These are phyloP conservation scores for Pandemis corylana DNA, from an alignment of 2,888 invertebrate species.

Conservation along the genomic window DNA sequence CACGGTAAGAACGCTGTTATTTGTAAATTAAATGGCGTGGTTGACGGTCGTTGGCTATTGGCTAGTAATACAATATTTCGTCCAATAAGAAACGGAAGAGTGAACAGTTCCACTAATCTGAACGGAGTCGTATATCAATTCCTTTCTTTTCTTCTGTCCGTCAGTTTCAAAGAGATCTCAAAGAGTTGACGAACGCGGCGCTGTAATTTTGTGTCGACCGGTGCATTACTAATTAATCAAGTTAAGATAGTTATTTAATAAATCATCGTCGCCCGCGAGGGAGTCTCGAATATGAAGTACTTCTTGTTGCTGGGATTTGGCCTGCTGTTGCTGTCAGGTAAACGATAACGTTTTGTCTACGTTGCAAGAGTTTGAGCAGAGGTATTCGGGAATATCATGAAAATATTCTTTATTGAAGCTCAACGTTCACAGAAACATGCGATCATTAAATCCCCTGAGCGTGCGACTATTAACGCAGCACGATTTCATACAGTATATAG, in stretches of 20 bases:
- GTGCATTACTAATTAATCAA: slow-evolving; percentile 12
- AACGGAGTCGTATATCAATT: slow-evolving; percentile 23
- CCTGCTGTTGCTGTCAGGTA: slow-evolving; percentile 75
- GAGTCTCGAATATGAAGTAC: slow-evolving; percentile 68
- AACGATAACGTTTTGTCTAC: slow-evolving; percentile 45
- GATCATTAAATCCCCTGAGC: not conserved
- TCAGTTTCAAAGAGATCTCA: slow-evolving; percentile 38
- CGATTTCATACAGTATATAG: not conserved
- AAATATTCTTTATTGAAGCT: not conserved
- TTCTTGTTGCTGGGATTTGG: slow-evolving; percentile 67
- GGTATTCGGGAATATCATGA: not conserved
- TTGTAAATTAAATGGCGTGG: slow-evolving; percentile 66
- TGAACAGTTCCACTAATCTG: slow-evolving; percentile 16
- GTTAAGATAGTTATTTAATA: slow-evolving; percentile 1
- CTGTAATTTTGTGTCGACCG: slow-evolving; percentile 23
- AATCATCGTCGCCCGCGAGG: slow-evolving; percentile 36
- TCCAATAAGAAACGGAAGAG: slow-evolving; percentile 20
- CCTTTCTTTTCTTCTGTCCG: slow-evolving; percentile 32
- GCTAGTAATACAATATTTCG: not conserved
- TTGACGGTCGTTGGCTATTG: slow-evolving; percentile 55
- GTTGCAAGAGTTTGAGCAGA: slow-evolving; percentile 27
- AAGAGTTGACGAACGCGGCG: slow-evolving; percentile 30
- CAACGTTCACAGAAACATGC: slow-evolving; percentile 5
- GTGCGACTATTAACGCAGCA: too few species aligned
- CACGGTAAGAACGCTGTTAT: slow-evolving; percentile 52